phyloP scores from a whole-genome alignment of 2,888 invertebrate species.

The Pasiphila rectangulata region DNA sequence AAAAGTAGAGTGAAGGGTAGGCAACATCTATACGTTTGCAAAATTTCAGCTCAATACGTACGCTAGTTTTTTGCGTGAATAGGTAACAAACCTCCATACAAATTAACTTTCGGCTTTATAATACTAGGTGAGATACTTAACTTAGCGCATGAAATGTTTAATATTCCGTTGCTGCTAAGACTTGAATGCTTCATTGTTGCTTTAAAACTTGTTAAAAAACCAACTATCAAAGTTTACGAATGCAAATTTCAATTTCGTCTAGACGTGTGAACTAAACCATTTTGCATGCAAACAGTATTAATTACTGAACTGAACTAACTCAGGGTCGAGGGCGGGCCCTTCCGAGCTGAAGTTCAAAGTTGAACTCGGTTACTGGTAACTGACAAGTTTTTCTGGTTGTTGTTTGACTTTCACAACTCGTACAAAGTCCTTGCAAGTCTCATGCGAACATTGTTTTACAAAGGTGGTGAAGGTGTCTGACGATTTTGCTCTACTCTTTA shows the following conservation, averaged over 20 bases:
- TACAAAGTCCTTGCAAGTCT: not conserved
- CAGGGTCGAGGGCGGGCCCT: slow-evolving; percentile 20
- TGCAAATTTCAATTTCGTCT: slow-evolving; percentile 67
- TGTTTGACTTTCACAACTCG: slow-evolving; percentile 5
- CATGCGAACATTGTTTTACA: not conserved
- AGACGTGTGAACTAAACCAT: slow-evolving; percentile 59
- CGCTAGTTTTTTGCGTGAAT: too few species aligned
- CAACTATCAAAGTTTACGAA: slow-evolving; percentile 47
- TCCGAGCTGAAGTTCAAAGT: slow-evolving; percentile 18
- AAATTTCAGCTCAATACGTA: too few species aligned
- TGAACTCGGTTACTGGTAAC: slow-evolving; percentile 15
- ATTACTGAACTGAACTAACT: slow-evolving; percentile 43
- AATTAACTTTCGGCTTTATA: too few species aligned
- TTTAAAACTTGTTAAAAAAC: slow-evolving; percentile 9
- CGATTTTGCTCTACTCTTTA: too few species aligned
- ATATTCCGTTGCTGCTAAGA: not conserved
- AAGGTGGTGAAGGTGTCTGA: too few species aligned
- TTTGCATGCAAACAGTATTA: slow-evolving; percentile 68
- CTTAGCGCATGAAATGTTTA: too few species aligned
- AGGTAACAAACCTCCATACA: too few species aligned
- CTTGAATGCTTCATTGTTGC: not conserved
- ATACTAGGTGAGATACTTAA: too few species aligned
- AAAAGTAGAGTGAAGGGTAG: too few species aligned
- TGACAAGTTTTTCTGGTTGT: slow-evolving; percentile 18
- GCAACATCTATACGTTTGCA: too few species aligned